Evolutionary conservation across 1,140 invertebrate genomes (phyloP).

Genomic region (Rhagoletis zephyria): DNA sequence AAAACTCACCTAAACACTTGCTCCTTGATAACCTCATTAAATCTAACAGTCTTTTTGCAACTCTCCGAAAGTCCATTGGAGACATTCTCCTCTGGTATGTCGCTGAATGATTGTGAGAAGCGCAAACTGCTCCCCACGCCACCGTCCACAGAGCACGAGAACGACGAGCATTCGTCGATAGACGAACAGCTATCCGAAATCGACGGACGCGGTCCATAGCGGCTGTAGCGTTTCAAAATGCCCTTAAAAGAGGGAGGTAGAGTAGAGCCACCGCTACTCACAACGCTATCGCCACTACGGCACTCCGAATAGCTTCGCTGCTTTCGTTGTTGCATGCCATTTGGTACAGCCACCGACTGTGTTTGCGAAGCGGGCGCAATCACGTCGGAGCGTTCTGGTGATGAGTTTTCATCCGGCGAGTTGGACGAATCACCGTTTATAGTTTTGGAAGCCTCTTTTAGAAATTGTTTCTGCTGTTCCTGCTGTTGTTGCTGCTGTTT

Average conservation of each 20-base stretch:
- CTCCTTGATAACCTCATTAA: conserved; percentile 86
- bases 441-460: conserved; percentile 41
- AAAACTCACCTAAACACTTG: conserved; percentile 83
- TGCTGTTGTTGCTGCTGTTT: conserved; percentile 56
- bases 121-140: conserved; percentile 52
- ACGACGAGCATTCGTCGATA: conserved; percentile 68
- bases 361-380: not conserved
- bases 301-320: conserved; percentile 84
- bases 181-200: conserved; percentile 71
- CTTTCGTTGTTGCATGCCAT: conserved; percentile 70
- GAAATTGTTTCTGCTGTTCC: conserved; percentile 55
- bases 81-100: conserved; percentile 77
- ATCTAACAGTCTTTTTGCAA: conserved; percentile 89
- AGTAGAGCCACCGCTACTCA: conserved; percentile 79
- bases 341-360: conserved; percentile 53
- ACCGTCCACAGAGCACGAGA: conserved; percentile 56
- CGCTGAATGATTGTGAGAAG: conserved; percentile 75
- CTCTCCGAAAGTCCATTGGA: conserved; percentile 76
- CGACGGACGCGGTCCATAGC: conserved; percentile 67
- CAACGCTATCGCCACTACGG: conserved; percentile 80
- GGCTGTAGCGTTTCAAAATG: conserved; percentile 70
- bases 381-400: conserved; percentile 38
- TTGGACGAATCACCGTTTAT: conserved; percentile 59
- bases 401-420: conserved; percentile 51
- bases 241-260: conserved; percentile 63